Evolutionary conservation across 1,140 invertebrate species (phyloP).

Genomic region (Palaemon carinicauda): DNA sequence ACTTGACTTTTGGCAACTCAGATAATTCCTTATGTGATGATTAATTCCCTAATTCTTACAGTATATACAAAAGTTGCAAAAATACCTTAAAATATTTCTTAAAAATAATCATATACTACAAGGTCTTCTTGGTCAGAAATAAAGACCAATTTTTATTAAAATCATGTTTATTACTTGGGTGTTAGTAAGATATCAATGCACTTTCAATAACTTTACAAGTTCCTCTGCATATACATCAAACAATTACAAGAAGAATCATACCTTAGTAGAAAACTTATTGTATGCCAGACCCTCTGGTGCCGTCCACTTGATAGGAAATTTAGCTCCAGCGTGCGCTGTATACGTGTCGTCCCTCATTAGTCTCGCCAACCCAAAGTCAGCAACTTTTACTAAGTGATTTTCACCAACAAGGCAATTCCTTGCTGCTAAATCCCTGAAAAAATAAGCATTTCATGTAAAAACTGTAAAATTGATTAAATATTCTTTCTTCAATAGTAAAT

Average conservation of each 20-base stretch:
- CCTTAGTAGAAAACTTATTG: slow-evolving; percentile 98
- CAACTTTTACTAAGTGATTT: slow-evolving; percentile 90
- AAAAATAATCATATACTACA: no score
- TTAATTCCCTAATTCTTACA: no score
- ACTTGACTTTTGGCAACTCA: no score
- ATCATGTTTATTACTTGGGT: no score
- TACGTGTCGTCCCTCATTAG: slow-evolving; percentile 98
- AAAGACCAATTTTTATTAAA: no score
- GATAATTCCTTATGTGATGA: no score
- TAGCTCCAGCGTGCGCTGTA: slow-evolving; percentile 96
- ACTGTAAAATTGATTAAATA: background rate
- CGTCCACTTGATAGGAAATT: slow-evolving; percentile 99
- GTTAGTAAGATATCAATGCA: no score
- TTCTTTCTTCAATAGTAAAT: no score
- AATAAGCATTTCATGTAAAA: background rate
- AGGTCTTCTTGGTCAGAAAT: background rate
- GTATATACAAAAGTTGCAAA: no score
- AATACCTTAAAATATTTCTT: no score
- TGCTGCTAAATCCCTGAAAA: slow-evolving; percentile 90
- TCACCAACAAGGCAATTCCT: slow-evolving; percentile 98
- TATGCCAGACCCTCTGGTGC: slow-evolving; percentile 98
- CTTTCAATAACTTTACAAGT: no score
- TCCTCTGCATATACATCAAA: background rate
- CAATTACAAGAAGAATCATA: slow-evolving; percentile 54
- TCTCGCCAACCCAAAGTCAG: slow-evolving; percentile 97